phyloP scores from a whole-genome alignment of 2,888 invertebrate species.

The Andricus curvator region DNA sequence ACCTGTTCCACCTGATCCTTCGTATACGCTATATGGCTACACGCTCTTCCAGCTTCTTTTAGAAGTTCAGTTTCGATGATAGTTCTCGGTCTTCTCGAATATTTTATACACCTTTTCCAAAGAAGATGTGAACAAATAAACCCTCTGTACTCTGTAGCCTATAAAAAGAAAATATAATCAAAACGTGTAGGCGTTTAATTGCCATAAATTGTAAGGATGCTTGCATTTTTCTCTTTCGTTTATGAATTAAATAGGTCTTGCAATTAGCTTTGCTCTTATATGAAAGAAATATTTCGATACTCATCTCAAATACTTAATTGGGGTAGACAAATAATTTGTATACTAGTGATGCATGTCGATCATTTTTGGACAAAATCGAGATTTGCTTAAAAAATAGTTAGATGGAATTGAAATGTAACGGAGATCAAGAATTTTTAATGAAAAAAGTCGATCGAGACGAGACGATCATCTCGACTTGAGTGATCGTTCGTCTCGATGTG shows the following conservation, averaged over 20 bases:
- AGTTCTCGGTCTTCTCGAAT: neutral
- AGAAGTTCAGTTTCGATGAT: conserved; percentile 28
- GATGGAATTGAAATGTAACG: too few relatives aligned
- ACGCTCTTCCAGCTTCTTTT: conserved; percentile 62
- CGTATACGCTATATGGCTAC: conserved; percentile 4
- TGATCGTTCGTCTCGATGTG: too few relatives aligned
- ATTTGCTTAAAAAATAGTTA: too few relatives aligned
- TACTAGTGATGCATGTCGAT: too few relatives aligned
- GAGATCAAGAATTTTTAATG: too few relatives aligned
- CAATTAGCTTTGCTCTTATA: neutral
- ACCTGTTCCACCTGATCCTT: conserved; percentile 68
- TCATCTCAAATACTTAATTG: neutral
- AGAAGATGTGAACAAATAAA: neutral
- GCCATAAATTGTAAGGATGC: neutral
- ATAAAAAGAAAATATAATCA: conserved; percentile 21
- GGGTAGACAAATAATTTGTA: neutral
- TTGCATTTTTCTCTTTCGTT: neutral
- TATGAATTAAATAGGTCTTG: neutral
- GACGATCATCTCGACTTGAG: too few relatives aligned
- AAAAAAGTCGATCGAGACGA: too few relatives aligned
- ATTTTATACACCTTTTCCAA: conserved; percentile 15
- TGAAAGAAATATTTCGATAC: neutral
- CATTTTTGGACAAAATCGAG: too few relatives aligned
- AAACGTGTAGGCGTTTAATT: conserved; percentile 2
- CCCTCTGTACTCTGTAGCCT: neutral